Evolutionary conservation across 2,113 vertebrate genomes (phyloP).

Genomic region (Calcarius ornatus): DNA sequence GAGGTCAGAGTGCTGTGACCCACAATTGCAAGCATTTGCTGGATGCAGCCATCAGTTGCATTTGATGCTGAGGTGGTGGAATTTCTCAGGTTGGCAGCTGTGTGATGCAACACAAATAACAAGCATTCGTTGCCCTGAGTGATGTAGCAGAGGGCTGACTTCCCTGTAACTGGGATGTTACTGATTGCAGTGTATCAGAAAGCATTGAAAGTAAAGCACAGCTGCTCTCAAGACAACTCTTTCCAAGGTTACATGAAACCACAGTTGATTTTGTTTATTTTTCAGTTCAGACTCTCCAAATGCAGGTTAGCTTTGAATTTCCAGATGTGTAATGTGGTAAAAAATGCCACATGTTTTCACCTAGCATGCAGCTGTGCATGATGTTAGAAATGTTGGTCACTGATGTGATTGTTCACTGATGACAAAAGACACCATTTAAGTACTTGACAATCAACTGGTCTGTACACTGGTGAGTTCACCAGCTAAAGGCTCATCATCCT

Average conservation of each 20-base stretch:
- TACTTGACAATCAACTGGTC: background rate
- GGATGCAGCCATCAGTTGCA: background rate
- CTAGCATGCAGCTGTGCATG: background rate
- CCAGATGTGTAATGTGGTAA: slow-evolving; percentile 1
- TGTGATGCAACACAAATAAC: background rate
- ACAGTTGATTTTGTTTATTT: slow-evolving; percentile 37
- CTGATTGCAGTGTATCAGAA: background rate
- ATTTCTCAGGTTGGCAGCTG: background rate
- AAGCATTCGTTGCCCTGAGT: background rate
- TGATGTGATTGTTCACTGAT: background rate
- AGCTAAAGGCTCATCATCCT: background rate
- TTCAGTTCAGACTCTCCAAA: slow-evolving; percentile 11
- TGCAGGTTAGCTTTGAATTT: slow-evolving; percentile 21
- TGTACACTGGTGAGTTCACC: background rate
- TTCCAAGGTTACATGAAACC: background rate
- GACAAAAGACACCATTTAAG: background rate
- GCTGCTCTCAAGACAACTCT: background rate
- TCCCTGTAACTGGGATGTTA: background rate
- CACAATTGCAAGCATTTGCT: background rate
- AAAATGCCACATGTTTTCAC: background rate
- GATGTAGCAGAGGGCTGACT: background rate
- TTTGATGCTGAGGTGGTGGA: background rate
- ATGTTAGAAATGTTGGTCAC: background rate
- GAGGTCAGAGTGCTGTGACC: background rate
- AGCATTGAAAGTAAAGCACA: background rate